Conservation (phyloP, 1,140 invertebrate species). For the Drosophila oshimai region DNA sequence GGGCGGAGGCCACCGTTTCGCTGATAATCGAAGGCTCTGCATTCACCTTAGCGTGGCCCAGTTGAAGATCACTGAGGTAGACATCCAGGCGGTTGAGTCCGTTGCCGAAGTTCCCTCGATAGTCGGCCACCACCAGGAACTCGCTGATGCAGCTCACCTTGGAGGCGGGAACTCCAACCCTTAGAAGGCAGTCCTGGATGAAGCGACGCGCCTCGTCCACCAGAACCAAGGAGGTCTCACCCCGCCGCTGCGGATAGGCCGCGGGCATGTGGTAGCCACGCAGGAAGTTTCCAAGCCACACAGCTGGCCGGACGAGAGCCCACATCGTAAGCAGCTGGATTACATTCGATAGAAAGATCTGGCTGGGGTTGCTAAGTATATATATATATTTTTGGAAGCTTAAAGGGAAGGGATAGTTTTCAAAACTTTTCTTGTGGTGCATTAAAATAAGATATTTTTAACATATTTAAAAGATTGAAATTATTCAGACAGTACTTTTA, state of each 20-base stretch:
- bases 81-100: constrained; percentile 92
- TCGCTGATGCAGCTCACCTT: constrained; percentile 89
- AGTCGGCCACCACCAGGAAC: constrained; percentile 91
- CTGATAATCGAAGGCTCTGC: constrained; percentile 87
- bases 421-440: no score
- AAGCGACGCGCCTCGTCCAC: constrained; percentile 87
- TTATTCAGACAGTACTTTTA: no score
- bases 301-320: background rate
- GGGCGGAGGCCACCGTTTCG: constrained; percentile 89
- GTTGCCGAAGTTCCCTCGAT: constrained; percentile 93
- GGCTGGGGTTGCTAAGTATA: constrained; percentile 26
- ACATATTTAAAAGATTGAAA: background rate
- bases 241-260: background rate
- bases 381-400: constrained; percentile 16
- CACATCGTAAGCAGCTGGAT: background rate
- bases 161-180: constrained; percentile 85
- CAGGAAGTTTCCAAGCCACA: background rate
- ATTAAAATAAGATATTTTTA: background rate
- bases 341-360: background rate
- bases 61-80: constrained; percentile 86
- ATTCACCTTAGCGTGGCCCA: constrained; percentile 82
- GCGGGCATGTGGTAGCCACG: background rate
- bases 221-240: constrained; percentile 79
- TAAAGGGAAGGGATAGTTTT: background rate
- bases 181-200: constrained; percentile 87